Conservation (phyloP, 2,797 vertebrate genomes). For the Euphonia xanthogaster region DNA sequence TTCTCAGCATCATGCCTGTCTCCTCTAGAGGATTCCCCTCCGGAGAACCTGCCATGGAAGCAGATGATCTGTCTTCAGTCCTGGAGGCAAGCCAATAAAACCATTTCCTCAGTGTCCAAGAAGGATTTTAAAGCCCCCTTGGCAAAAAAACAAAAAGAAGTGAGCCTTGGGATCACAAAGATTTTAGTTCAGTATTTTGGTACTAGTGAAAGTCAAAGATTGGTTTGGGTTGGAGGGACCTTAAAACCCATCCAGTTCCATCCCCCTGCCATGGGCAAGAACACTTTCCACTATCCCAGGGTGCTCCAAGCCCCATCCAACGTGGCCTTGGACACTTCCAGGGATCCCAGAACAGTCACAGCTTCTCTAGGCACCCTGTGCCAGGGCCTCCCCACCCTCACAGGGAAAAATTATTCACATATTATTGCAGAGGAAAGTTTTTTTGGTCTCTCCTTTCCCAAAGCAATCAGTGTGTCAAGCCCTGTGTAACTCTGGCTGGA, state of each 20-base stretch:
- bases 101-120: not conserved
- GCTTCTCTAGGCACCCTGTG: accelerated
- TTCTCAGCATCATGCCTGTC: accelerated
- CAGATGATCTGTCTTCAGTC: not conserved
- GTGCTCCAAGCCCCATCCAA: accelerated
- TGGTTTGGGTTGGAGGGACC: not conserved
- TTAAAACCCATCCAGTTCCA: not conserved
- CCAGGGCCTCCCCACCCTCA: accelerated
- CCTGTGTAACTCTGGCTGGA: not conserved
- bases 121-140: not conserved
- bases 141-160: not conserved
- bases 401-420: not conserved
- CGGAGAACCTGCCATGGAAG: not conserved
- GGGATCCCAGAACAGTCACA: not conserved
- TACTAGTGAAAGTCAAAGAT: not conserved
- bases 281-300: not conserved
- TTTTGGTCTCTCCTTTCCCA: not conserved
- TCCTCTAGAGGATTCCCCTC: not conserved
- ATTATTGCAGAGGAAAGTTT: not conserved
- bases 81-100: not conserved
- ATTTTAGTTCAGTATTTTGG: not conserved
- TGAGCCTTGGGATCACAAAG: not conserved
- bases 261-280: not conserved
- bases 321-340: not conserved
- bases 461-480: not conserved